Percentiles rank a stretch among this genome's conserved stretches.
Evolutionary conservation across 1,140 invertebrate genomes (phyloP).

Genomic region (Lepidurus arcticus): DNA sequence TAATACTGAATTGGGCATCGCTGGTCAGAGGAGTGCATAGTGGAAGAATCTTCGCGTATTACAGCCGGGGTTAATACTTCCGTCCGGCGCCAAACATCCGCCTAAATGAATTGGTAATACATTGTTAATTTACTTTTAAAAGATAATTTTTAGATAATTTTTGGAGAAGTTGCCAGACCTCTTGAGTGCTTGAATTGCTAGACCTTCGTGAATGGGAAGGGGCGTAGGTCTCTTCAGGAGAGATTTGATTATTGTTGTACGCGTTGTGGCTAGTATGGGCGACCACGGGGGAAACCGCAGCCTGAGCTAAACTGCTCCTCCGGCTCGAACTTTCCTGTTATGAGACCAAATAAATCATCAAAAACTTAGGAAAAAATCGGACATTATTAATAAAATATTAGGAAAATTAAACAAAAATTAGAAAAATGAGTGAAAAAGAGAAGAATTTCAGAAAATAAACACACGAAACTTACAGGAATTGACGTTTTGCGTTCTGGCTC

Average conservation of each 20-base stretch:
- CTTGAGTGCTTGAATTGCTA: neutral
- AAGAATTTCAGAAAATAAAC: neutral
- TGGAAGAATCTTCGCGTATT: neutral
- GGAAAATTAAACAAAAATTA: no score
- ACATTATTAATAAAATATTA: neutral
- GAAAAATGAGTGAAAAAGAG: no score
- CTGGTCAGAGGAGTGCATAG: neutral
- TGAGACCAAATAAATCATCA: neutral
- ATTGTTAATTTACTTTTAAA: neutral
- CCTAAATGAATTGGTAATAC: neutral
- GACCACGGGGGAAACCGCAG: neutral
- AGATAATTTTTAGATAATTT: neutral
- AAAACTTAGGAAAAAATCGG: neutral
- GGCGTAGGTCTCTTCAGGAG: neutral
- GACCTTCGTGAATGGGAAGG: neutral
- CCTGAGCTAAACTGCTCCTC: slow-evolving; percentile 6
- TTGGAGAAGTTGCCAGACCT: neutral
- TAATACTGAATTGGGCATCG: slow-evolving; percentile 29
- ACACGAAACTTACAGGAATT: slow-evolving; percentile 17
- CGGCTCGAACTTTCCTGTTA: slow-evolving; percentile 6
- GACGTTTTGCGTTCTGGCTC: neutral
- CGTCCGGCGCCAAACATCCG: neutral
- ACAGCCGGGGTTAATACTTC: neutral
- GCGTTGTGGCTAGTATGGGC: neutral
- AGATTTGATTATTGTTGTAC: neutral